Evolutionary conservation across 2,888 invertebrate species (phyloP).

Genomic region (Noctua fimbriata): DNA sequence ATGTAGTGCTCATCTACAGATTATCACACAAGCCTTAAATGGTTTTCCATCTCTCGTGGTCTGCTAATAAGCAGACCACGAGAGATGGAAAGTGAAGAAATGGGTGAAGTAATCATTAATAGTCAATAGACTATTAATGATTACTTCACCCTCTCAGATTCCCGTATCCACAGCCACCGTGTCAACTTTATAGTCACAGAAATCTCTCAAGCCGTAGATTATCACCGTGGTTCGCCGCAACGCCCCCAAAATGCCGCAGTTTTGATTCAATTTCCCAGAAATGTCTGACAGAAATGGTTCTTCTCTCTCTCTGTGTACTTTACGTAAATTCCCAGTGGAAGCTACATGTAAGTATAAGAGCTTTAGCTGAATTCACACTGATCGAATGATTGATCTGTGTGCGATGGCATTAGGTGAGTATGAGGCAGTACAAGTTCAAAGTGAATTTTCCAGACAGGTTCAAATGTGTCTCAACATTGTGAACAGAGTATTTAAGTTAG

Average conservation of each 20-base stretch:
- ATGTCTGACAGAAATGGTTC: constrained; percentile 9
- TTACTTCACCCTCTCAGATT: not conserved
- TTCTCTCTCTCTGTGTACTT: not conserved
- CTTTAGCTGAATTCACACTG: not conserved
- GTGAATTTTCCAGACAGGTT: not conserved
- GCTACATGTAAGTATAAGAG: not conserved
- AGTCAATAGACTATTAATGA: no score
- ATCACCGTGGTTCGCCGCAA: constrained; percentile 6
- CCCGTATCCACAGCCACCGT: not conserved
- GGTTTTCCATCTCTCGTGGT: not conserved
- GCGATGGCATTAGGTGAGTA: not conserved
- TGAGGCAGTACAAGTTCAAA: constrained; percentile 4
- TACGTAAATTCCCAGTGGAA: not conserved
- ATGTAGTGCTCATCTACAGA: not conserved
- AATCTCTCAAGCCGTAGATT: not conserved
- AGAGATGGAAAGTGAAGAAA: no score
- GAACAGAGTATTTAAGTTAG: not conserved
- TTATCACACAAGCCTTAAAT: not conserved
- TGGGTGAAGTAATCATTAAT: no score
- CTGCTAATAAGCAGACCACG: no score
- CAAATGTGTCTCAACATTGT: constrained; percentile 22
- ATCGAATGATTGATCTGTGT: constrained; percentile 13
- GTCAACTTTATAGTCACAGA: not conserved
- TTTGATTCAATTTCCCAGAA: constrained; percentile 21
- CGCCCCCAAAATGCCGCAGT: constrained; percentile 20